Base-by-base conservation (phyloP, 2,797 vertebrate genomes). In the Sphaeramia orbicularis region DNA sequence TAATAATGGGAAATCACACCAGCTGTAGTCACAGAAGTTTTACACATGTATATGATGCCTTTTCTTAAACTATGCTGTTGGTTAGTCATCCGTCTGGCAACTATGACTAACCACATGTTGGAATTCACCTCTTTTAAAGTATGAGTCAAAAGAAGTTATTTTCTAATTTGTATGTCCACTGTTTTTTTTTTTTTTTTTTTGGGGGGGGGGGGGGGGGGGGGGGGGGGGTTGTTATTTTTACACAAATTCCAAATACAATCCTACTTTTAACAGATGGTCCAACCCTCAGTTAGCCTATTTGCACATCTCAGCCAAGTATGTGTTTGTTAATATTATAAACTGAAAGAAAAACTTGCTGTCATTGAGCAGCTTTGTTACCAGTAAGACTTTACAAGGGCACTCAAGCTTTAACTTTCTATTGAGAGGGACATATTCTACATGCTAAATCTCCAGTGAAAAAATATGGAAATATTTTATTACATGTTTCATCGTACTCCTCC, bases 321-420 rank as follows among this genome's bases (percentile, higher is more conserved):
- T 43, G 59, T 84, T 84, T 86, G 72, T 84, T 80, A 70, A 68
- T 61, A 35, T 65, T 63, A 54, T 56, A 55, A 64, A 10, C 16
- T 37, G 2, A 58, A 12, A 42, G 45, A 49, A 45, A 49, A 47
- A 21, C 52, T 40, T 13, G 47, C 30, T 83, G 53, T 56, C 60
- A 51, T 69, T 48, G 51, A 7, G 42, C 37, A 77, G 30, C 4
- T 40, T 27, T 47, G 18, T 65, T 36, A 55, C 19, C 13, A 18
- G 11, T n/a, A 19, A 45, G 11, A 32, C 13, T 63, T 53, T 32
- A 16, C 48, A 51, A 57, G 51, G 65, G 18, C 35, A 24, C 21
- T 24, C 5, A 21, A 60, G 60, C 19, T 16, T 16, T 19, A 54
- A 10, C 40, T 44, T 59, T 45, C 12, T 36, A 13, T 52, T 13